Base-by-base conservation (phyloP, 2,113 vertebrate genomes). In the Notothenia rossii region DNA sequence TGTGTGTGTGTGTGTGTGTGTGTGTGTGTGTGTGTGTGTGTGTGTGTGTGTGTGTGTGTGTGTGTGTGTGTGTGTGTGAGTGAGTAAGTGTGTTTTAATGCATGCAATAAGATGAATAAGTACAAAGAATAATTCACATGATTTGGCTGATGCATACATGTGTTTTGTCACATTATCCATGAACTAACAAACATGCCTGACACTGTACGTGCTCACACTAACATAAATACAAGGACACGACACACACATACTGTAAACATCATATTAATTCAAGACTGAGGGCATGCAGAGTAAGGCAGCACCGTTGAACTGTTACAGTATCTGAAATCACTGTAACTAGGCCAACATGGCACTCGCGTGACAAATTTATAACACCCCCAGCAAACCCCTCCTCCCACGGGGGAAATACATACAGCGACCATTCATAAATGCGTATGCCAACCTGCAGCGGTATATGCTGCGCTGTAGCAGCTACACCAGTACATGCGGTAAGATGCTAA, bases 331-430 rank as follows among this genome's bases (percentile, higher is more conserved):
- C 60, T 48, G 81, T 66, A 92, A 89, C 65, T 90, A 87, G 89
- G 93, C 72, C 88, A 94, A 83, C 82, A 86, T 78, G 85, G 83
- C 79, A 90, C 78, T 90, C 1, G 70, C 79, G 81, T 94, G 90
- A 91, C 80, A 89, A 87, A 90, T 81, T 60, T 51, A 85, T 86
- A 64, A 68, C 59, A 77, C 69, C 73, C 51, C 48, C 66, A 81
- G 25, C 67, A 13, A 6, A 61, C 63, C 29, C 77, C 60, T 72
- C 33, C 51, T 45, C 63, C 68, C 74, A 72, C 69, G 45, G 83
- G 84, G 15, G 60, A 60, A 79, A 78, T 53, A 58, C 69, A 58
- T 78, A 63, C 67, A 59, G 79, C 46, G 77, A 75, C 55, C 77
- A 86, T 84, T 90, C 79, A 88, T 77, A 90, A 88, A 76, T 65